Evolutionary conservation across 2,888 invertebrate genomes (phyloP).

Genomic region (Aphidoletes aphidimyza): DNA sequence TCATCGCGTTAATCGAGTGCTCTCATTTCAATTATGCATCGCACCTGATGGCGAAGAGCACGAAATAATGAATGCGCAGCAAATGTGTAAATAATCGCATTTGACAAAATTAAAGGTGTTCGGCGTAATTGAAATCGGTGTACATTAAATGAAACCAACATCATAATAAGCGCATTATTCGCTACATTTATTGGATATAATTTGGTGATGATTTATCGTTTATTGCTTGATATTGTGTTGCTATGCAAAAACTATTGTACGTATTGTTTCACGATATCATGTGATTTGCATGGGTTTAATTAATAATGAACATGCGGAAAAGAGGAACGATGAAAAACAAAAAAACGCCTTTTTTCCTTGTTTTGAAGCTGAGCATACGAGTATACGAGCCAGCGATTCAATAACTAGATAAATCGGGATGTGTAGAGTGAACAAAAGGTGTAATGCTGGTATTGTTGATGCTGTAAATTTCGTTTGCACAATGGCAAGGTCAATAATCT

Average conservation of each 20-base stretch:
- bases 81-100: background rate
- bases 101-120: background rate
- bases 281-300: background rate
- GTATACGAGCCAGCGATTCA: background rate
- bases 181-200: background rate
- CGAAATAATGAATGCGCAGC: background rate
- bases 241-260: background rate
- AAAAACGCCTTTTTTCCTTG: too few relatives aligned
- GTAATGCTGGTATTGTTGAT: background rate
- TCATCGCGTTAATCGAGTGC: background rate
- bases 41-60: background rate
- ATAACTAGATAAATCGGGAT: background rate
- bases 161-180: background rate
- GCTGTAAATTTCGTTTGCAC: background rate
- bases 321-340: too few relatives aligned
- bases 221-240: background rate
- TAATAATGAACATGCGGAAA: background rate
- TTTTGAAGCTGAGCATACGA: background rate
- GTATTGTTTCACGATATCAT: background rate
- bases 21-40: background rate
- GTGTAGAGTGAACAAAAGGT: background rate
- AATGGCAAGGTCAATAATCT: slow-evolving; percentile 51
- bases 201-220: slow-evolving; percentile 37
- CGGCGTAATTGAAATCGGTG: background rate
- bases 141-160: background rate